These are phyloP conservation scores for Galerucella nymphaeae DNA, from an alignment of 2,888 invertebrate genomes.

Conservation along the genomic window DNA sequence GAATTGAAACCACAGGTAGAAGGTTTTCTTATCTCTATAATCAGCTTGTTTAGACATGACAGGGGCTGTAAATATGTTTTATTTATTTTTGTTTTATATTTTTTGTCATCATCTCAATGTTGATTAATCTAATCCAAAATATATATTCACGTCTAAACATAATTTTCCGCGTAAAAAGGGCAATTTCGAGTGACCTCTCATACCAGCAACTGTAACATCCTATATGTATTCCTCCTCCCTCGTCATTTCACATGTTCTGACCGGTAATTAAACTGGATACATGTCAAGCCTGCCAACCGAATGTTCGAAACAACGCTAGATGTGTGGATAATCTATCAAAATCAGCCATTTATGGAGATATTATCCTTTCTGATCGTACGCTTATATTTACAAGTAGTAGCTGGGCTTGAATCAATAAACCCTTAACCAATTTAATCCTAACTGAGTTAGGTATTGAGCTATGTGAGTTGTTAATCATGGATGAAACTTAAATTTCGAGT, in stretches of 20 bases:
- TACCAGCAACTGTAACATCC: neutral
- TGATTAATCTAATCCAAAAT: neutral
- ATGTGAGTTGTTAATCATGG: neutral
- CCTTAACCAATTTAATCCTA: conserved; percentile 13
- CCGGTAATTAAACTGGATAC: conserved; percentile 23
- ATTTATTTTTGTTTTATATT: no score
- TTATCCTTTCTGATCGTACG: conserved; percentile 16
- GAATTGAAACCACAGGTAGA: neutral
- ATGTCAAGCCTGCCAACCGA: conserved; percentile 9
- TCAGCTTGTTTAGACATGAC: conserved; percentile 1
- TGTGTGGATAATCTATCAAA: conserved; percentile 21
- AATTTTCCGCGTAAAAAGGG: neutral
- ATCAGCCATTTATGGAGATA: conserved; percentile 14
- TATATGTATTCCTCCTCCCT: neutral
- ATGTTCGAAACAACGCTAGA: conserved; percentile 14
- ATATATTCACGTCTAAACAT: neutral
- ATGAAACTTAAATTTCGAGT: neutral
- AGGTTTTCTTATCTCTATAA: neutral
- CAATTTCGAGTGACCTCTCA: neutral
- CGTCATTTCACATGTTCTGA: conserved; percentile 8
- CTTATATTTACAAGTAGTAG: conserved; percentile 8
- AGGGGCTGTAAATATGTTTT: neutral
- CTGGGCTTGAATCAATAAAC: conserved; percentile 11
- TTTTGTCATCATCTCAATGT: no score
- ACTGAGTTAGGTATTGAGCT: neutral